These are phyloP conservation scores for Tetanocera ferruginea DNA, from an alignment of 2,888 invertebrate genomes.

Conservation along the genomic window DNA sequence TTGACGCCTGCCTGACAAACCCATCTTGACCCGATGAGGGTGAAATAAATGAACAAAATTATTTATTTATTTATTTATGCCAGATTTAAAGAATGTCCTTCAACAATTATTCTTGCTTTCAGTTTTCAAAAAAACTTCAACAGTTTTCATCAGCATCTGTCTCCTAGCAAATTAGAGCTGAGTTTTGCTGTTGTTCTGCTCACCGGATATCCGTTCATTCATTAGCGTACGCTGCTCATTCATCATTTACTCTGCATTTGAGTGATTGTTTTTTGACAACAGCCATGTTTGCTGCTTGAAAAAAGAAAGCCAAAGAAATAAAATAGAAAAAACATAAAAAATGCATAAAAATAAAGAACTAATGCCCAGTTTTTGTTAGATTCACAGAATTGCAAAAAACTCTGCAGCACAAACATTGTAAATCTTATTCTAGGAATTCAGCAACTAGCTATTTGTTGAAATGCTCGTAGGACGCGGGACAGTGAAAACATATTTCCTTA, in stretches of 20 bases:
- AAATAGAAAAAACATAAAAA: slow-evolving; percentile 1
- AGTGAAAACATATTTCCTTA: slow-evolving; percentile 1
- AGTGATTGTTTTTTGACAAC: neutral
- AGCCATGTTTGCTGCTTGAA: neutral
- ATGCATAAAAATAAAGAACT: too few species aligned
- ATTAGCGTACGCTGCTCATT: neutral
- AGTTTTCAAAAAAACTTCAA: too few species aligned
- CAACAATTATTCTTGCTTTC: too few species aligned
- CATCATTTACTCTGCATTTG: neutral
- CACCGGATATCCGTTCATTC: slow-evolving; percentile 6
- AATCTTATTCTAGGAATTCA: neutral
- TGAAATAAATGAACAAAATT: too few species aligned
- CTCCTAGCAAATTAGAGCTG: too few species aligned
- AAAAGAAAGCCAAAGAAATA: neutral
- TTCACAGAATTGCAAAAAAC: neutral
- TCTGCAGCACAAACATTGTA: neutral
- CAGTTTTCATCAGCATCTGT: too few species aligned
- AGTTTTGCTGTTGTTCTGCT: neutral
- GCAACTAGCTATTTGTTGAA: neutral
- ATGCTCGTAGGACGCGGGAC: neutral
- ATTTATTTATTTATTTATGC: too few species aligned
- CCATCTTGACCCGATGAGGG: too few species aligned
- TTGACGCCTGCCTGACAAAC: too few species aligned
- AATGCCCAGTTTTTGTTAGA: too few species aligned
- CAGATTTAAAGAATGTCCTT: too few species aligned